These are phyloP conservation scores for Arctia plantaginis DNA, from an alignment of 2,888 invertebrate species.

Conservation along the genomic window DNA sequence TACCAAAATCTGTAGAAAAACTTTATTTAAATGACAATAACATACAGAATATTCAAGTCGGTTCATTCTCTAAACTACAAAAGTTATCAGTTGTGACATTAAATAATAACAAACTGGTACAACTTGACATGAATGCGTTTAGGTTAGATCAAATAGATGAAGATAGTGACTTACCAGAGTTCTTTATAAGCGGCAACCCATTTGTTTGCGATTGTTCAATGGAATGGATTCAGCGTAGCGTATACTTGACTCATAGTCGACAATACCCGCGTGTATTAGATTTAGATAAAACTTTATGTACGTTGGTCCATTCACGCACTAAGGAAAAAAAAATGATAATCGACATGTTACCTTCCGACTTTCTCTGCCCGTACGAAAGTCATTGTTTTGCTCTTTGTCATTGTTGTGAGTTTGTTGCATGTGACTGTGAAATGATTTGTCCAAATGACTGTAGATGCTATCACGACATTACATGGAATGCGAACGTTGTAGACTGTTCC, in stretches of 20 bases:
- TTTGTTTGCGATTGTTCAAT: constrained; percentile 95
- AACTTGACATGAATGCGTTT: constrained; percentile 91
- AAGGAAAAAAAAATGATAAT: constrained; percentile 91
- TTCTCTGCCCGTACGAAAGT: constrained; percentile 92
- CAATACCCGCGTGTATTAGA: constrained; percentile 93
- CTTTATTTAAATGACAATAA: constrained; percentile 91
- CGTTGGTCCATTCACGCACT: constrained; percentile 88
- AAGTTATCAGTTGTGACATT: constrained; percentile 91
- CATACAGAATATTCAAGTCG: constrained; percentile 89
- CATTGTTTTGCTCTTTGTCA: constrained; percentile 96
- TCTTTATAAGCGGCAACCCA: constrained; percentile 94
- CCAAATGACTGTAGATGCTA: constrained; percentile 94
- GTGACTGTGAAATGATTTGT: constrained; percentile 97
- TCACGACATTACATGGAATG: constrained; percentile 94
- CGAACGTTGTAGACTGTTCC: constrained; percentile 94
- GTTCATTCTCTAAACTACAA: constrained; percentile 89
- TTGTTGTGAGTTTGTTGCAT: constrained; percentile 95
- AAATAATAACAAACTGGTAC: constrained; percentile 90
- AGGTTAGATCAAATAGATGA: constrained; percentile 89
- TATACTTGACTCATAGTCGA: constrained; percentile 90
- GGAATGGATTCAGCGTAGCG: constrained; percentile 94
- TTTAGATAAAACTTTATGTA: constrained; percentile 91
- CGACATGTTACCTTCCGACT: constrained; percentile 90
- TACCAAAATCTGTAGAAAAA: constrained; percentile 91
- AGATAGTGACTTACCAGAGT: constrained; percentile 91